Evolutionary conservation across 2,888 invertebrate genomes (phyloP).

Genomic region (Xanthia togata): DNA sequence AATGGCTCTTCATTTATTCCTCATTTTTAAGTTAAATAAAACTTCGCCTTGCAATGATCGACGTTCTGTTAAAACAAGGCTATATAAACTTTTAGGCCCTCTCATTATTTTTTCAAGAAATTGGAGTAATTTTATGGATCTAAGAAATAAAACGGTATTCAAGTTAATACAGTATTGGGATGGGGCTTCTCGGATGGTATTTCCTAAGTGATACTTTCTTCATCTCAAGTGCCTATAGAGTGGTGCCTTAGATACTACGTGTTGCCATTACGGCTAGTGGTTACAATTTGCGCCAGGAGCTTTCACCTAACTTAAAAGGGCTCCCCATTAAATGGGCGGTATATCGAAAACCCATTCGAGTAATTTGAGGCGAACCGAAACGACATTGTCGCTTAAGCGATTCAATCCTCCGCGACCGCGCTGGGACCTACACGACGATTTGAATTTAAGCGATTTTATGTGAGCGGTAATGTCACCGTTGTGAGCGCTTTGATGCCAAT

Average conservation of each 20-base stretch:
- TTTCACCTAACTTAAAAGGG: conserved; percentile 80
- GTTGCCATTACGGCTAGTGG: conserved; percentile 73
- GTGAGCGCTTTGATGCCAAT: conserved; percentile 62
- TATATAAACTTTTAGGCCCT: conserved; percentile 48
- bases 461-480: conserved; percentile 67
- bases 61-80: conserved; percentile 59
- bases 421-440: conserved; percentile 81
- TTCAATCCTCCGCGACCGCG: conserved; percentile 84
- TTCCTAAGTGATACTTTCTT: conserved; percentile 64
- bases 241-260: conserved; percentile 67
- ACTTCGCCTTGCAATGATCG: conserved; percentile 68
- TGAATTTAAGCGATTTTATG: conserved; percentile 83
- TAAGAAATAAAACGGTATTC: conserved; percentile 37
- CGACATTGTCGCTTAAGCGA: conserved; percentile 86
- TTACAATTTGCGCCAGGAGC: conserved; percentile 76
- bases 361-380: conserved; percentile 87
- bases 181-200: conserved; percentile 50
- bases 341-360: conserved; percentile 86
- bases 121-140: conserved; percentile 40
- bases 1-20: conserved; percentile 71
- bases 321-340: conserved; percentile 79
- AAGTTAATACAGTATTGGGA: conserved; percentile 51
- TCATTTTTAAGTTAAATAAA: conserved; percentile 72
- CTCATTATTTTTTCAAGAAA: conserved; percentile 54
- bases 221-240: conserved; percentile 64